Evolutionary conservation across 1,140 invertebrate species (phyloP).

Genomic region (Venustaconcha ellipsiformis): DNA sequence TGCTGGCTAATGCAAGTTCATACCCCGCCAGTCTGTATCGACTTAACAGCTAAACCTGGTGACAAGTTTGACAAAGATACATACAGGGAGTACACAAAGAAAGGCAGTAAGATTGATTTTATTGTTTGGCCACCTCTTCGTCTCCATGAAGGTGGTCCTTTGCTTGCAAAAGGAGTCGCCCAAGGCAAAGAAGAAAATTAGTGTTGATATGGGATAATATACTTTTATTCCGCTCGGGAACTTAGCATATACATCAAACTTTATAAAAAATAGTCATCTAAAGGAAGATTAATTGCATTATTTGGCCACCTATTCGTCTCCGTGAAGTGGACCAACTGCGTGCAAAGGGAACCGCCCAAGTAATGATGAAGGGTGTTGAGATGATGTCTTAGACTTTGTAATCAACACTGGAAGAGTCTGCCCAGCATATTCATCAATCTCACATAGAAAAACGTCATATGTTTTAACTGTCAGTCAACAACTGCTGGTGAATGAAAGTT

Average conservation of each 20-base stretch:
- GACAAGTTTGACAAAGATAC: constrained; percentile 23
- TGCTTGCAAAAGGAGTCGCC: constrained; percentile 34
- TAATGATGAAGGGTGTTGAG: not conserved
- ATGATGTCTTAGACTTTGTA: too few species aligned
- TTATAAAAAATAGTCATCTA: too few species aligned
- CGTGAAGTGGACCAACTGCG: constrained; percentile 26
- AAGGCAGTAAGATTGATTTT: constrained; percentile 27
- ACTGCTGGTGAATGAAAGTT: too few species aligned
- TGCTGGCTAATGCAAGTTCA: constrained; percentile 30
- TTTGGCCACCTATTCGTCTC: constrained; percentile 35
- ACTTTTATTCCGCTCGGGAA: too few species aligned
- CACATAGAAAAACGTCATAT: too few species aligned
- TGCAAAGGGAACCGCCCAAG: constrained; percentile 34
- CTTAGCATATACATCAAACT: too few species aligned
- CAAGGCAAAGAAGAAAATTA: not conserved
- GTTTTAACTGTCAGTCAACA: too few species aligned
- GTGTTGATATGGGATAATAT: too few species aligned
- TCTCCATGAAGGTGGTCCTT: constrained; percentile 26
- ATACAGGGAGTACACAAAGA: constrained; percentile 28
- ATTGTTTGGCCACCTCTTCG: constrained; percentile 38
- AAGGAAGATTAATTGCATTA: constrained; percentile 16
- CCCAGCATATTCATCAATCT: too few species aligned
- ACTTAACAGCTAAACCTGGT: not conserved
- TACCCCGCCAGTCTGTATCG: constrained; percentile 15
- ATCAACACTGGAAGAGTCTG: too few species aligned